Evolutionary conservation across 2,797 vertebrate genomes (phyloP).

Genomic region (Gallinago stenura): DNA sequence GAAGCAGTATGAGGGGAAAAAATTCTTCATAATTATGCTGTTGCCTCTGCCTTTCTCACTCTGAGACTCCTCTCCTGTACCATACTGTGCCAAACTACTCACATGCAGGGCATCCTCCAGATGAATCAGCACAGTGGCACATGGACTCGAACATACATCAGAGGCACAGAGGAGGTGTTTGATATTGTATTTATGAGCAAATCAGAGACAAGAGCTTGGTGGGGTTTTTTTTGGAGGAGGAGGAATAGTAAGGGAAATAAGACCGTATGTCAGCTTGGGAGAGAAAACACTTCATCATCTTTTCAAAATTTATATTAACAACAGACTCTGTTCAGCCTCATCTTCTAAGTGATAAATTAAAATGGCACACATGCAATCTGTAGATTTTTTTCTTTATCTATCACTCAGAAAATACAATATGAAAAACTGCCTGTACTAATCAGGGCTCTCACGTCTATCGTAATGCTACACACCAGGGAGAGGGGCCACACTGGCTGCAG

Average conservation of each 20-base stretch:
- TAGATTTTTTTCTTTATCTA: not conserved
- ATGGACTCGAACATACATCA: rapidly evolving
- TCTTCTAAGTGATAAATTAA: constrained; percentile 13
- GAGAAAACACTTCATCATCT: not conserved
- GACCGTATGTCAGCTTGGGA: not conserved
- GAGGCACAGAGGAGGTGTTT: constrained; percentile 21
- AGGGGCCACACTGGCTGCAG: not conserved
- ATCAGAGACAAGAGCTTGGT: constrained; percentile 10
- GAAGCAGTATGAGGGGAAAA: not conserved
- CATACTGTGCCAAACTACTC: constrained; percentile 28
- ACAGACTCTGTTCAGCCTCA: not conserved
- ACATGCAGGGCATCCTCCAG: not conserved
- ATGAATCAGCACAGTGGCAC: constrained; percentile 1
- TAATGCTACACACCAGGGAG: not conserved
- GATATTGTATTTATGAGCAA: constrained; percentile 42
- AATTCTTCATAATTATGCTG: constrained; percentile 32
- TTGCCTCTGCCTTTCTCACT: not conserved
- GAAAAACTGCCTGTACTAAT: not conserved
- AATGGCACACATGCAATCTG: not conserved
- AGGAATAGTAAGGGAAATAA: not conserved
- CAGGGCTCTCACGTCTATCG: not conserved
- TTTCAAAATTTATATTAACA: not conserved
- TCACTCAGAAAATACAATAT: not conserved
- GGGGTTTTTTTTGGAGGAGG: not conserved
- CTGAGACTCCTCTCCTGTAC: not conserved